These are phyloP conservation scores for Lichenostomus cassidix DNA, from an alignment of 2,113 vertebrate species.

Conservation along the genomic window DNA sequence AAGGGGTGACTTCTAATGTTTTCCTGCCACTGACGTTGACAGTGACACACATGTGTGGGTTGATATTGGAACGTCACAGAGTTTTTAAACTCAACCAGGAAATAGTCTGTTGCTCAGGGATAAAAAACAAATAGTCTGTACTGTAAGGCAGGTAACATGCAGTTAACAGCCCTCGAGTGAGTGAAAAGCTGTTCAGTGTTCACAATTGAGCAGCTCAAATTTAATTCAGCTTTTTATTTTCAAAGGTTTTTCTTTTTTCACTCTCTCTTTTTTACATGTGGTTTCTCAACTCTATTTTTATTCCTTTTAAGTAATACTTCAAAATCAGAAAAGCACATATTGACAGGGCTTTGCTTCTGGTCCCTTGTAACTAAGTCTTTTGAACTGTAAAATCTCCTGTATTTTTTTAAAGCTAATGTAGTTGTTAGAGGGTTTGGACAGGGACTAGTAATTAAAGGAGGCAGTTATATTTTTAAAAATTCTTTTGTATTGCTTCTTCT, in stretches of 20 bases:
- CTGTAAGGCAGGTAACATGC: slow-evolving; percentile 40
- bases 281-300: slow-evolving; percentile 12
- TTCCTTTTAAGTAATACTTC: not conserved
- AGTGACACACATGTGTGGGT: slow-evolving; percentile 84
- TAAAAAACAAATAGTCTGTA: slow-evolving; percentile 52
- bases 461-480: not conserved
- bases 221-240: not conserved
- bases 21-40: slow-evolving; percentile 82
- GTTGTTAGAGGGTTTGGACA: not conserved
- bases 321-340: slow-evolving; percentile 13
- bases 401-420: not conserved
- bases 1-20: slow-evolving; percentile 77
- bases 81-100: slow-evolving; percentile 81
- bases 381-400: not conserved
- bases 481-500: not conserved
- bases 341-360: not conserved
- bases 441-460: not conserved
- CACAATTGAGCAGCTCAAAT: not conserved
- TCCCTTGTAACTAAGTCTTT: not conserved
- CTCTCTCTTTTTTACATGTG: not conserved
- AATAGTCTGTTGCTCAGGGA: slow-evolving; percentile 77
- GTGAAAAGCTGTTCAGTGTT: not conserved
- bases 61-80: slow-evolving; percentile 78
- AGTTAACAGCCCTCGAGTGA: not conserved
- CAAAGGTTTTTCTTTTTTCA: not conserved